A percentile compares a stretch with the other conserved stretches of the same genome.
Evolutionary conservation across 2,797 vertebrate species (phyloP).

Genomic region (Falco peregrinus): DNA sequence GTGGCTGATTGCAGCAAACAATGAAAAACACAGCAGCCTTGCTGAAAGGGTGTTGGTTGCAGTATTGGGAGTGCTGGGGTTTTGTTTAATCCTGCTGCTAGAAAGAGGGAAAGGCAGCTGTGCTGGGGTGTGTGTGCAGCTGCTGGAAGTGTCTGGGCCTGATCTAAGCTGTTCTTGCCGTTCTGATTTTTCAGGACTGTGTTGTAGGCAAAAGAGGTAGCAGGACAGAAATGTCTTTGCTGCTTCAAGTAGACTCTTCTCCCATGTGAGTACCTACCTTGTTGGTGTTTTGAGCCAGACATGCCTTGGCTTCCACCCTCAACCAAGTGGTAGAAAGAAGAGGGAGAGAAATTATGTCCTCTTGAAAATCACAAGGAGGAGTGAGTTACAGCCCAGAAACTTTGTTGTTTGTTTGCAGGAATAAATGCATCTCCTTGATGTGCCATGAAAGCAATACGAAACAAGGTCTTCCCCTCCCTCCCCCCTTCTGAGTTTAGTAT

Average conservation of each 20-base stretch:
- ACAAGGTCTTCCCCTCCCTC: accelerated
- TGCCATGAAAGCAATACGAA: background rate
- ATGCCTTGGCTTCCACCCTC: background rate
- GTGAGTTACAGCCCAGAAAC: background rate
- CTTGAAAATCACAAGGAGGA: background rate
- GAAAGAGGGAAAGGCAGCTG: background rate
- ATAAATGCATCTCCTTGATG: background rate
- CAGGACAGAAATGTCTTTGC: background rate
- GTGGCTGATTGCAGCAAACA: background rate
- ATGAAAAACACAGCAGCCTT: background rate
- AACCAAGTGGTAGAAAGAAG: background rate
- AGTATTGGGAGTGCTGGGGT: background rate
- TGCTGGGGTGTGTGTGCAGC: background rate
- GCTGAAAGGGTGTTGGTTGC: background rate
- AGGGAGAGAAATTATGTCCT: background rate
- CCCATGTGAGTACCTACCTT: background rate
- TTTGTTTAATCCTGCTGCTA: background rate
- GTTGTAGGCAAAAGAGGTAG: background rate
- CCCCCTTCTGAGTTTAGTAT: background rate
- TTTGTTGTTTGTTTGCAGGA: background rate
- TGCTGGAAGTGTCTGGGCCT: background rate
- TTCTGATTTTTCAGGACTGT: background rate
- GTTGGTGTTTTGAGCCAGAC: background rate
- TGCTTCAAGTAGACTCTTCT: background rate
- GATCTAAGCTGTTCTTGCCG: background rate